Conservation (phyloP, 2,888 invertebrate species). For the Biston betularia region DNA sequence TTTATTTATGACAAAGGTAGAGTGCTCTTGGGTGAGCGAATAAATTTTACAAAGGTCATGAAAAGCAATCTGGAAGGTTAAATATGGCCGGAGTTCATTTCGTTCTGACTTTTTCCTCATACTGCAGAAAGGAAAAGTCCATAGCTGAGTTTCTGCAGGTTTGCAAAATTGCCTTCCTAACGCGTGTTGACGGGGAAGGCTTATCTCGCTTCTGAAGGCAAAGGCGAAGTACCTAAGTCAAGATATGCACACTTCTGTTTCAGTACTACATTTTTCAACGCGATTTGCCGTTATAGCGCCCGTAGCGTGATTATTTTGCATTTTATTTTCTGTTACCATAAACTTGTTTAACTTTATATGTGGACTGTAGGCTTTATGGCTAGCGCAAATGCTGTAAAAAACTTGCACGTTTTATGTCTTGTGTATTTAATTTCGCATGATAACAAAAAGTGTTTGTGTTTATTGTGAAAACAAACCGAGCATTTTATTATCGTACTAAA, state of each 20-base stretch:
- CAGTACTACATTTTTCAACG: conserved; percentile 17
- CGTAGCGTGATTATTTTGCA: conserved; percentile 46
- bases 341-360: conserved; percentile 39
- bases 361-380: conserved; percentile 37
- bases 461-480: conserved; percentile 3
- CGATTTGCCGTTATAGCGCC: conserved; percentile 3
- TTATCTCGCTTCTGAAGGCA: conserved; percentile 41
- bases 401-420: conserved; percentile 24
- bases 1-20: conserved; percentile 28
- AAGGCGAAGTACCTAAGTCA: conserved; percentile 33
- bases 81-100: conserved; percentile 24
- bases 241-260: conserved; percentile 17
- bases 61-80: conserved; percentile 30
- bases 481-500: not conserved
- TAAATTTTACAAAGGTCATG: conserved; percentile 31
- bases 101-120: conserved; percentile 28
- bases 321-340: conserved; percentile 42
- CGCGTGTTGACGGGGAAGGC: conserved; percentile 43
- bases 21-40: conserved; percentile 23
- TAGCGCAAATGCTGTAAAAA: conserved; percentile 33
- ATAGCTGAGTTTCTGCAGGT: conserved; percentile 33
- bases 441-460: conserved; percentile 5
- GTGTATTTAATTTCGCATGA: conserved; percentile 15
- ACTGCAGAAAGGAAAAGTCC: conserved; percentile 35
- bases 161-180: conserved; percentile 48